Evolutionary conservation across 2,888 invertebrate genomes (phyloP), one percentile per base, ranked within the genome.

Genomic region (Platycnemis pennipes): DNA sequence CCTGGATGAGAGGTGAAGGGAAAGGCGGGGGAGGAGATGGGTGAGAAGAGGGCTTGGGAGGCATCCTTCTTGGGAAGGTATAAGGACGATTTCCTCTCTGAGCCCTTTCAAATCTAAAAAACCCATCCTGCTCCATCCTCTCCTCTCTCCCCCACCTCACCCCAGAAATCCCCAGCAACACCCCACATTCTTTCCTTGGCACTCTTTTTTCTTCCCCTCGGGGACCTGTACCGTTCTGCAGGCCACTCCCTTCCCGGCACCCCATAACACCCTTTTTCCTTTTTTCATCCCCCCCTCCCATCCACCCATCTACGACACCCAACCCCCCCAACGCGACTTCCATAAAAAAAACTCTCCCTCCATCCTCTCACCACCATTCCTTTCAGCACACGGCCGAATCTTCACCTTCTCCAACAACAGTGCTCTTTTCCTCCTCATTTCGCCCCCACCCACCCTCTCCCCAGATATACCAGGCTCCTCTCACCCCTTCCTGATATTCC

Each of bases 61-160:
- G 63, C n/a, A 42, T 63, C 37, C 56, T 91, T 91, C 63, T 63
- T 16, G 56, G 88, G 26, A 56, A 89, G 77, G 77, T 77, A 77
- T 77, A 89, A 89, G 44, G 42, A 63, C 89, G 63, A 91, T 44
- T 87, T 46, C 63, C 63, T 63, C 63, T 44, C 63, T 91, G 63
- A 89, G 89, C 56, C 89, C 56, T 89, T 87, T 46, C 44, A 87
- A 87, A 87, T 46, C 87, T 45, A 46, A 87, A 45, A 77, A 46
- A 87, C 42, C 31, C 45, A 31, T 22, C 86, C n/a, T 46, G 2
- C 46, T 46, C 26, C 46, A 22, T 42, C 42, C 2, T 42, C 26
- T 26, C 26, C 89, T 42, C 42, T 11, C 53, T 56, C 37, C 31
- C 42, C 42, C 22, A 45, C 26, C 42, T 8, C 22, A 16, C 37